Percentiles rank a stretch among this genome's conserved stretches.
Evolutionary conservation across 2,797 vertebrate species (phyloP).

Genomic region (Paratrypauchen microcephalus): DNA sequence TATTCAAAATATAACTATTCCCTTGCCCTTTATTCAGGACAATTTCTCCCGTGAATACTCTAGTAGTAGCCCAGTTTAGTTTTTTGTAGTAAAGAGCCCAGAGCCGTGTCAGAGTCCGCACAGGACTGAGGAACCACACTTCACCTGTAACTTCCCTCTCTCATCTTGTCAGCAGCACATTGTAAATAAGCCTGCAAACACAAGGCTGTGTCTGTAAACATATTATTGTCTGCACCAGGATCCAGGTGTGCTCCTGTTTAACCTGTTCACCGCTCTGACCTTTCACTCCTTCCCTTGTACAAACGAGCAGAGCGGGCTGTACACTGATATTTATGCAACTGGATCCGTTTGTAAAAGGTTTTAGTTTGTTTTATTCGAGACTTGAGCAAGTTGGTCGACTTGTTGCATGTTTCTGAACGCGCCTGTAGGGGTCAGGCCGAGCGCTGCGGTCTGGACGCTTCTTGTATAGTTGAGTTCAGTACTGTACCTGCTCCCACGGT

Average conservation of each 20-base stretch:
- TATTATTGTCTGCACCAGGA: neutral
- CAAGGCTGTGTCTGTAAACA: neutral
- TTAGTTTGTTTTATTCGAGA: slow-evolving; percentile 82
- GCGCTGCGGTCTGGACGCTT: neutral
- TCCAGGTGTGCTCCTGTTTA: neutral
- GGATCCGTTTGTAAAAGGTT: slow-evolving; percentile 91
- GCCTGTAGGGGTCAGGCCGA: slow-evolving; percentile 70
- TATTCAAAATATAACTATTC: too few relatives aligned
- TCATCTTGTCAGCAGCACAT: slow-evolving; percentile 23
- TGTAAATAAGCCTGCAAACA: neutral
- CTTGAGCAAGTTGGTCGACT: slow-evolving; percentile 98
- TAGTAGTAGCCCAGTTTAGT: too few relatives aligned
- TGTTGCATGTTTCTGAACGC: slow-evolving; percentile 99
- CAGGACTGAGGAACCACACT: neutral
- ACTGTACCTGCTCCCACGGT: slow-evolving; percentile 80
- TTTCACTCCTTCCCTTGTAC: slow-evolving; percentile 28
- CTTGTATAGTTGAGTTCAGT: slow-evolving; percentile 96
- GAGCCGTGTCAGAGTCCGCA: neutral
- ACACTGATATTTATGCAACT: slow-evolving; percentile 99
- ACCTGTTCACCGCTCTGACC: neutral
- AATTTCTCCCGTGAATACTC: too few relatives aligned
- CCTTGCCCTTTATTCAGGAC: too few relatives aligned
- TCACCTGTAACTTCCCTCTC: slow-evolving; percentile 74
- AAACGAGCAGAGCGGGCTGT: slow-evolving; percentile 82
- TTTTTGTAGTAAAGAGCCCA: too few relatives aligned